phyloP scores from a whole-genome alignment of 1,140 invertebrate species.

The Meloidogyne exigua region DNA sequence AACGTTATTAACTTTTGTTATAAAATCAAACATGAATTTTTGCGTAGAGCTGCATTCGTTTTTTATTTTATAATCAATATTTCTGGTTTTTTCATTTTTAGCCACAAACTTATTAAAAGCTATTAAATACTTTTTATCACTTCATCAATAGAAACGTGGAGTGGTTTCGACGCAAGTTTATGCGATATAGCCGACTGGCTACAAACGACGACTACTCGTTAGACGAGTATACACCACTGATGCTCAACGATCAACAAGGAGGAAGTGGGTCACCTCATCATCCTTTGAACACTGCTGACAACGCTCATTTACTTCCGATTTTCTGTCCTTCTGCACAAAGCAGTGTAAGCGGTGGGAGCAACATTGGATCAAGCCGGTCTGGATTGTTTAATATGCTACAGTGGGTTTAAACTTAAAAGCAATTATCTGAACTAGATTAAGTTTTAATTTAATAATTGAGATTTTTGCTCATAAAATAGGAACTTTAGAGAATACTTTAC shows the following conservation, averaged over 20 bases:
- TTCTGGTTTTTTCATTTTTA: background rate
- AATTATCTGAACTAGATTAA: no score
- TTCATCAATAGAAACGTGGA: slow-evolving; percentile 11
- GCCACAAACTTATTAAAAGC: background rate
- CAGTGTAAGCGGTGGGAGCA: slow-evolving; percentile 32
- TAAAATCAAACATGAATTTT: no score
- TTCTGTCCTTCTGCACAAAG: slow-evolving; percentile 28
- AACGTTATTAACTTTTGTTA: no score
- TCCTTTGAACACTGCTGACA: slow-evolving; percentile 44
- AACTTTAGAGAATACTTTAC: no score
- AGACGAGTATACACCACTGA: slow-evolving; percentile 41
- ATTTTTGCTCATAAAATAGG: no score
- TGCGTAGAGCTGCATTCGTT: no score
- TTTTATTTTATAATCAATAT: background rate
- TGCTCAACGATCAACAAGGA: slow-evolving; percentile 23
- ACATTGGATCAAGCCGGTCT: slow-evolving; percentile 19
- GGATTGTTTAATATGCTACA: slow-evolving; percentile 45
- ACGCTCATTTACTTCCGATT: slow-evolving; percentile 46
- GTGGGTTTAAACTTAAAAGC: slow-evolving; percentile 19
- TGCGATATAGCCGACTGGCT: slow-evolving; percentile 36
- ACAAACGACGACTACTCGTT: slow-evolving; percentile 37
- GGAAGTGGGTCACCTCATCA: slow-evolving; percentile 42
- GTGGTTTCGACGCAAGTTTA: slow-evolving; percentile 26
- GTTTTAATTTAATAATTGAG: no score
- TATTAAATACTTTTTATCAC: background rate